A percentile compares a stretch with the other conserved stretches of the same genome.
phyloP scores from a whole-genome alignment of 2,888 invertebrate genomes.

The Hypena proboscidalis region DNA sequence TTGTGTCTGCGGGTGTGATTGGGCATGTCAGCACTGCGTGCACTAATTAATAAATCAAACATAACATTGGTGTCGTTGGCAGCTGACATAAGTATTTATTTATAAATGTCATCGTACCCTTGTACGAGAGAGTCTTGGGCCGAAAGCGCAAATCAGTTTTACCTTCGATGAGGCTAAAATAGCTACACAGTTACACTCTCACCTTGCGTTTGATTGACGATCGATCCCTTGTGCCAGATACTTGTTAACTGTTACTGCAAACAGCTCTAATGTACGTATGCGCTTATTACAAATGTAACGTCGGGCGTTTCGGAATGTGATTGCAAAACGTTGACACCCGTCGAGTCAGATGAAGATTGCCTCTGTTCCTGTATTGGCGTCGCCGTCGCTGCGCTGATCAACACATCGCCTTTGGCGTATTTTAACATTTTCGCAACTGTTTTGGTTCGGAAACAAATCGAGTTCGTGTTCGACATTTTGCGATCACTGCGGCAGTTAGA shows the following conservation, averaged over 20 bases:
- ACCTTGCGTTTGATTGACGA: conserved; percentile 85
- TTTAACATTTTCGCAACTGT: conserved; percentile 76
- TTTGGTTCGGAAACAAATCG: conserved; percentile 78
- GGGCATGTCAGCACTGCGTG: conserved; percentile 48
- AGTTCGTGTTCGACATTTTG: conserved; percentile 83
- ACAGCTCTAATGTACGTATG: conserved; percentile 59
- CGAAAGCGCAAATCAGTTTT: conserved; percentile 83
- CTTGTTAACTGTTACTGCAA: conserved; percentile 74
- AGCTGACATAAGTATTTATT: conserved; percentile 77
- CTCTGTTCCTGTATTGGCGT: conserved; percentile 49
- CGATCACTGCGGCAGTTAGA: conserved; percentile 79
- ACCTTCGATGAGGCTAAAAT: conserved; percentile 85
- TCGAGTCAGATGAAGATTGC: conserved; percentile 52
- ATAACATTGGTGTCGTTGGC: conserved; percentile 63
- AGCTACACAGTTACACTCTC: conserved; percentile 81
- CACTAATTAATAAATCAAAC: conserved; percentile 57
- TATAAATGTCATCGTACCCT: conserved; percentile 80
- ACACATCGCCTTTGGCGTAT: conserved; percentile 61
- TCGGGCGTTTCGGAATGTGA: conserved; percentile 46
- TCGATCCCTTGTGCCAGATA: conserved; percentile 85
- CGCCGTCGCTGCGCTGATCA: conserved; percentile 43
- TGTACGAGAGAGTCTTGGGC: conserved; percentile 80
- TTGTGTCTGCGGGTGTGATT: conserved; percentile 21
- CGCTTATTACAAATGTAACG: conserved; percentile 54
- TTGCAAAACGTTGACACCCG: conserved; percentile 52